phyloP scores from a whole-genome alignment of 2,888 invertebrate species.

The Dryococelus australis region DNA sequence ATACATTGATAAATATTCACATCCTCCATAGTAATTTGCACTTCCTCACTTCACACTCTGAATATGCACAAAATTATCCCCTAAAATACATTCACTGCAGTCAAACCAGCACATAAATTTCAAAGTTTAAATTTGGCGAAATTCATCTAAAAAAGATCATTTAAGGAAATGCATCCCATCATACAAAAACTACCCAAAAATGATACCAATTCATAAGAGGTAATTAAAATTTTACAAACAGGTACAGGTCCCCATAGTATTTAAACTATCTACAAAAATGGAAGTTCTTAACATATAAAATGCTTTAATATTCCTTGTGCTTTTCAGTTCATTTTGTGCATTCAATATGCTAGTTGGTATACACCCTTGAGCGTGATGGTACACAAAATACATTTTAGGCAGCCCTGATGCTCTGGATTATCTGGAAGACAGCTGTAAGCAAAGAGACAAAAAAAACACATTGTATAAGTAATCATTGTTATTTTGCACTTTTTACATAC shows the following conservation, averaged over 20 bases:
- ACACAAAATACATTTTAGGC: constrained; percentile 65
- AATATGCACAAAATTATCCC: neutral
- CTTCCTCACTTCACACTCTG: neutral
- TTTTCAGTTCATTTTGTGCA: constrained; percentile 19
- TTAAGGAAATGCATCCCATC: neutral
- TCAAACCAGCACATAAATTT: neutral
- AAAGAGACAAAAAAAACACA: constrained; percentile 5
- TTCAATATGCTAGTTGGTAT: neutral
- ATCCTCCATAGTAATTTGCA: neutral
- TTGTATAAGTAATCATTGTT: too few relatives aligned
- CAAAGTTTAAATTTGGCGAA: neutral
- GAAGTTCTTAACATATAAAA: constrained; percentile 8
- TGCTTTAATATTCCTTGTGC: neutral
- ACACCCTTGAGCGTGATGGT: neutral
- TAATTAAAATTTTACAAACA: constrained; percentile 7
- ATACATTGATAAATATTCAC: constrained; percentile 24
- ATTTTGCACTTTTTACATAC: too few relatives aligned
- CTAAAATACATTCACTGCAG: neutral
- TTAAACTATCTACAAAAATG: neutral
- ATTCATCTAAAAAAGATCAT: neutral
- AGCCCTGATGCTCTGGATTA: constrained; percentile 93
- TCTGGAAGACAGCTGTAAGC: constrained; percentile 90
- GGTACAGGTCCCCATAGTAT: neutral
- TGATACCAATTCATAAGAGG: neutral
- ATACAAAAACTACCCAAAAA: constrained; percentile 25